A percentile compares a stretch with the other conserved stretches of the same genome.
Evolutionary conservation across 2,888 invertebrate species (phyloP).

Genomic region (Rotaria magnacalcarata): DNA sequence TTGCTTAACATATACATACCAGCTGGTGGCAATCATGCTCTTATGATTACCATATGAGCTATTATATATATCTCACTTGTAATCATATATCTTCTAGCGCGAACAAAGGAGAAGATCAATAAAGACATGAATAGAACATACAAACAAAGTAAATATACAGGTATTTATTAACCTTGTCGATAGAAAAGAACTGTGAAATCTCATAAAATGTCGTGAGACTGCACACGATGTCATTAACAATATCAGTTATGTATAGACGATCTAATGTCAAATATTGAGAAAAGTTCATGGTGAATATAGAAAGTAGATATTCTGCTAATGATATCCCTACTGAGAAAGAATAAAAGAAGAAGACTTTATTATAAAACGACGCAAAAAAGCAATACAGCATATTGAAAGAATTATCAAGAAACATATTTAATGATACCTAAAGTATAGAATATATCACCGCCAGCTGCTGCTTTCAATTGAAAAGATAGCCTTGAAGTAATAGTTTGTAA

Average conservation of each 20-base stretch:
- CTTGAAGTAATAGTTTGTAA: background rate
- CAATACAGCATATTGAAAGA: background rate
- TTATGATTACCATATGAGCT: background rate
- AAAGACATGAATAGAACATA: background rate
- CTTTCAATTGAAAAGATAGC: background rate
- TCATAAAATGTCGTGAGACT: background rate
- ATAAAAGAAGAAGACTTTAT: background rate
- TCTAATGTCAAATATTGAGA: background rate
- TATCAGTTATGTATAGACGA: background rate
- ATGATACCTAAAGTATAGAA: background rate
- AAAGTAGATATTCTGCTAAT: background rate
- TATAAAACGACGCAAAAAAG: background rate
- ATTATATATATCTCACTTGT: constrained; percentile 1
- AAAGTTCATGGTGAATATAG: background rate
- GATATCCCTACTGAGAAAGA: background rate
- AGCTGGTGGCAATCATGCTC: background rate
- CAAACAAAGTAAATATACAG: background rate
- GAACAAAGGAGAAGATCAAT: background rate
- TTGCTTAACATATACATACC: background rate
- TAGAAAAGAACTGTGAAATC: background rate
- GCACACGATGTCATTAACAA: background rate
- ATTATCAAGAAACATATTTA: background rate
- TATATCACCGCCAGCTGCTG: background rate
- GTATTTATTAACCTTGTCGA: background rate
- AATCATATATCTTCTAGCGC: background rate